Conservation (phyloP, 2,797 vertebrate species). For the Danio choprae region DNA sequence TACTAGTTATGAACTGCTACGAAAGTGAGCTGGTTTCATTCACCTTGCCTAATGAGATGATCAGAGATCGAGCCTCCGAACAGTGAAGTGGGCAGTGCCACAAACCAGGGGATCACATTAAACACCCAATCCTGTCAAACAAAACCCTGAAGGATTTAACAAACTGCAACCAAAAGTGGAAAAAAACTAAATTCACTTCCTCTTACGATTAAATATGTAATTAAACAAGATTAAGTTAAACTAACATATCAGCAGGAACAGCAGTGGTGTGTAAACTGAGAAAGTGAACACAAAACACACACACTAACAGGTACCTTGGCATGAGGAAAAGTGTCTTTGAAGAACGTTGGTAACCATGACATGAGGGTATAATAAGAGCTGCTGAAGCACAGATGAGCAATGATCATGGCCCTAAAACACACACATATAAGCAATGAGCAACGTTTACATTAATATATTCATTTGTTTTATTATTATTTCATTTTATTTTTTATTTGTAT, state of each 20-base stretch:
- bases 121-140: slow-evolving; percentile 85
- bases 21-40: slow-evolving; percentile 16
- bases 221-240: not conserved
- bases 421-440: slow-evolving; percentile 8
- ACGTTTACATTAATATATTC: not conserved
- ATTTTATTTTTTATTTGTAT: no score
- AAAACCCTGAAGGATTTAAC: slow-evolving; percentile 12
- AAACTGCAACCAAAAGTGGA: slow-evolving; percentile 13
- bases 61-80: slow-evolving; percentile 85
- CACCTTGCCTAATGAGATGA: slow-evolving; percentile 84
- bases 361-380: slow-evolving; percentile 85
- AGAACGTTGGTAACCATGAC: slow-evolving; percentile 94
- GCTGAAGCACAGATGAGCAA: slow-evolving; percentile 82
- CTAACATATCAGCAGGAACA: not conserved
- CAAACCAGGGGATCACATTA: slow-evolving; percentile 90
- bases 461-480: no score
- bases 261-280: not conserved
- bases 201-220: not conserved
- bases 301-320: slow-evolving; percentile 75
- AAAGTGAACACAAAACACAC: not conserved
- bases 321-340: slow-evolving; percentile 87
- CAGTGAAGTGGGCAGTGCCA: slow-evolving; percentile 82
- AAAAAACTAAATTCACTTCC: not conserved
- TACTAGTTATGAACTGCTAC: not conserved
- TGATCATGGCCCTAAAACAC: slow-evolving; percentile 83